phyloP scores from a whole-genome alignment of 2,797 vertebrate genomes.

The Pseudotriccus pelzelni region DNA sequence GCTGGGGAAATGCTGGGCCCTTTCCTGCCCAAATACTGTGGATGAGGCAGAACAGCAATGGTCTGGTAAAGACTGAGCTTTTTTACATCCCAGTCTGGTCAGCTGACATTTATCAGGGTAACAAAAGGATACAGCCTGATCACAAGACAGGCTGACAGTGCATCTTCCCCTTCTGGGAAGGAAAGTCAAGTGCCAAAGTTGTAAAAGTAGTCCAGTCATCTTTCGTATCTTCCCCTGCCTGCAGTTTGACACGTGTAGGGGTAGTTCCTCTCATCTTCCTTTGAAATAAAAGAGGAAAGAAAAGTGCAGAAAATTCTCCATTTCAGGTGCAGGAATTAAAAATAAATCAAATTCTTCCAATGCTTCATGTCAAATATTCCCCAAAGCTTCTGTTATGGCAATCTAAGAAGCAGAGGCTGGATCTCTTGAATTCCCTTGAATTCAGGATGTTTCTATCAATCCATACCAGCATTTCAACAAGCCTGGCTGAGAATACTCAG shows the following conservation, averaged over 20 bases:
- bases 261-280: background rate
- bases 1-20: background rate
- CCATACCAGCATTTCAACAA: background rate
- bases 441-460: background rate
- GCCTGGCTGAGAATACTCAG: background rate
- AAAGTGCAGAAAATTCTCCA: background rate
- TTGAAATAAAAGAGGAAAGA: background rate
- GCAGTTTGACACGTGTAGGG: background rate
- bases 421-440: background rate
- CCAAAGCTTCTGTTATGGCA: background rate
- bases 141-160: constrained; percentile 46
- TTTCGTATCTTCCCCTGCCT: background rate
- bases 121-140: constrained; percentile 50
- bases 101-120: constrained; percentile 24
- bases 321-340: background rate
- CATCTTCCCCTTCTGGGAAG: constrained; percentile 41
- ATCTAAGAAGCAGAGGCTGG: background rate
- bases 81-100: constrained; percentile 27
- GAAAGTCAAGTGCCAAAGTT: constrained; percentile 29
- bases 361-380: background rate
- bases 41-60: background rate
- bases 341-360: background rate
- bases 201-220: constrained; percentile 14
- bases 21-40: background rate
- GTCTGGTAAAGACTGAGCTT: constrained; percentile 17